These are phyloP conservation scores for Orius insidiosus DNA, from an alignment of 1,140 invertebrate genomes.

Conservation along the genomic window DNA sequence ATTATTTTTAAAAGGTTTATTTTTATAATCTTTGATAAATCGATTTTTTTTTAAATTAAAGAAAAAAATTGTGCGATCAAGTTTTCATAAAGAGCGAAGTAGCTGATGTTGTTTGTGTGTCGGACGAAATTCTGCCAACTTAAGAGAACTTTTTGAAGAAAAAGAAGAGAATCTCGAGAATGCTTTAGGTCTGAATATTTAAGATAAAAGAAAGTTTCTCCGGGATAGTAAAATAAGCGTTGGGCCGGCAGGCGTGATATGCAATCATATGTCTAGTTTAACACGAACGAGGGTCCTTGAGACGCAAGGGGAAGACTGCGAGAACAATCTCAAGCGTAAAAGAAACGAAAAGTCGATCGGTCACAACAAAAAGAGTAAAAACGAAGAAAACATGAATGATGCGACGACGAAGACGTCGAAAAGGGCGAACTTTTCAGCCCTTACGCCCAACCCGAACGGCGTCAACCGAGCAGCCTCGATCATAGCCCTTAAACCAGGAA, in stretches of 20 bases:
- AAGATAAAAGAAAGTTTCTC: too few relatives aligned
- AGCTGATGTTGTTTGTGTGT: too few relatives aligned
- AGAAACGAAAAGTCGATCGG: constrained; percentile 27
- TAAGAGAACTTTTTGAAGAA: too few relatives aligned
- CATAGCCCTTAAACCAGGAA: constrained; percentile 53
- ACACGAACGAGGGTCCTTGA: constrained; percentile 36
- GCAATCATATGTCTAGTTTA: constrained; percentile 45
- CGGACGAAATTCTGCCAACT: too few relatives aligned
- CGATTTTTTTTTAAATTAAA: too few relatives aligned
- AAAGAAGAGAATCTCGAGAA: too few relatives aligned
- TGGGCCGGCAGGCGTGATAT: constrained; percentile 37
- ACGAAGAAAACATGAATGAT: constrained; percentile 31
- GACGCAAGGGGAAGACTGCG: constrained; percentile 31
- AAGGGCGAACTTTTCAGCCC: constrained; percentile 63
- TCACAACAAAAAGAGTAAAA: constrained; percentile 31
- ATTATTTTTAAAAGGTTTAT: too few relatives aligned
- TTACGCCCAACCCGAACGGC: constrained; percentile 50
- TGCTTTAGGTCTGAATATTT: too few relatives aligned
- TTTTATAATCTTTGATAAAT: too few relatives aligned
- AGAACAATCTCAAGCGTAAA: constrained; percentile 29
- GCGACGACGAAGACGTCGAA: constrained; percentile 34
- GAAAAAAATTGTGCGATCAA: too few relatives aligned
- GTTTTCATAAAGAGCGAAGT: too few relatives aligned
- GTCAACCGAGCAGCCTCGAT: constrained; percentile 47
- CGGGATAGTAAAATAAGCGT: constrained; percentile 9